phyloP scores from a whole-genome alignment of 2,113 vertebrate genomes.

The Machaerirhynchus nigripectus region DNA sequence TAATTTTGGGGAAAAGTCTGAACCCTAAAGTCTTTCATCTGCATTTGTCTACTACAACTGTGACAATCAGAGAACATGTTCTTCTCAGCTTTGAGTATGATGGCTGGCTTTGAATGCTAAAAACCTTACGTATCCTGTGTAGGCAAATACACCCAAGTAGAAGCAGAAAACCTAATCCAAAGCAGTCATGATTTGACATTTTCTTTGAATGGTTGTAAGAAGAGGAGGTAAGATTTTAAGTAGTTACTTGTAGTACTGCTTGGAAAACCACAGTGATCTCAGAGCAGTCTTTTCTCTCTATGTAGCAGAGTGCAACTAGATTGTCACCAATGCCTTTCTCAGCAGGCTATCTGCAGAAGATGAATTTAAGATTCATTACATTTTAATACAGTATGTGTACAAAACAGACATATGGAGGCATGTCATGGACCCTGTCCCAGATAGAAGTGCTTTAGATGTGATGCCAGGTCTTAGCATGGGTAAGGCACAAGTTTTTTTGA shows the following conservation, averaged over 20 bases:
- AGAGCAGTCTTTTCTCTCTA: not conserved
- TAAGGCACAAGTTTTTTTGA: not conserved
- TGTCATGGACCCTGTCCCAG: not conserved
- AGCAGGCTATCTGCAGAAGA: not conserved
- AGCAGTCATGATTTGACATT: not conserved
- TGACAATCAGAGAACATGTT: not conserved
- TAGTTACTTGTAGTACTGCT: not conserved
- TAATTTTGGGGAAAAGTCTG: not conserved
- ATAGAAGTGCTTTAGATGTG: not conserved
- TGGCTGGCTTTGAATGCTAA: not conserved
- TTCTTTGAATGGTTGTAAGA: not conserved
- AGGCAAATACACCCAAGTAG: not conserved
- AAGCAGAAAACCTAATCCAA: not conserved
- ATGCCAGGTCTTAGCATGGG: not conserved
- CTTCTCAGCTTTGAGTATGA: not conserved
- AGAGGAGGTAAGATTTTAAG: not conserved
- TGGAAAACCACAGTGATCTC: not conserved
- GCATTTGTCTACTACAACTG: not conserved
- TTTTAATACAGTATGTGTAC: not conserved
- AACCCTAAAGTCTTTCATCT: not conserved
- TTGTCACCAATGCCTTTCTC: not conserved
- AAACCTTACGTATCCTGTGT: not conserved
- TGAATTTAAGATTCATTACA: not conserved
- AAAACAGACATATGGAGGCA: not conserved
- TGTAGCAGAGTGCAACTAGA: not conserved